Evolutionary conservation across 2,113 vertebrate genomes (phyloP).

Genomic region (Cephalopholis sonnerati): DNA sequence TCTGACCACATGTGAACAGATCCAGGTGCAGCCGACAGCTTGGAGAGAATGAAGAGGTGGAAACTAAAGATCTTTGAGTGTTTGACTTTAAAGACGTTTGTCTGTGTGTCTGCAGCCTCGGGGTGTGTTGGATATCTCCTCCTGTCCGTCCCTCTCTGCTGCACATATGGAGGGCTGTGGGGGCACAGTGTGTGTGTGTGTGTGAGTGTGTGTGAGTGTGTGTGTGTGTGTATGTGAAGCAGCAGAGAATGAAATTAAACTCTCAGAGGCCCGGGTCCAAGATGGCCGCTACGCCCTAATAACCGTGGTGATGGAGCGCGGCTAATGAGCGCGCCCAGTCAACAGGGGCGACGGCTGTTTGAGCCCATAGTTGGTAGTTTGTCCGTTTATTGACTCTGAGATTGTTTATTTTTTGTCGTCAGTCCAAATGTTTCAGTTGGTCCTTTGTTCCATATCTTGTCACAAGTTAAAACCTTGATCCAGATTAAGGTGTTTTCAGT

Average conservation of each 20-base stretch:
- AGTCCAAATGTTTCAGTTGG: not conserved
- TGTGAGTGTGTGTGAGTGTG: conserved; percentile 1
- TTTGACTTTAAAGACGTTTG: not conserved
- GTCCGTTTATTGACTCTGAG: no score
- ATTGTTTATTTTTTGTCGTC: not conserved
- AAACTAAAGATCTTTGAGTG: no score
- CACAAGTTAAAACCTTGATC: no score
- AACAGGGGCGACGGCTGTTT: not conserved
- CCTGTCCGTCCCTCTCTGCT: conserved; percentile 31
- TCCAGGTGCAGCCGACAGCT: not conserved
- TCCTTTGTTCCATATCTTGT: not conserved
- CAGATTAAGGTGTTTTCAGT: not conserved
- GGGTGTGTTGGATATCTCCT: conserved; percentile 40
- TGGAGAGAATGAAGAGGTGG: not conserved
- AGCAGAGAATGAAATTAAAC: conserved; percentile 61
- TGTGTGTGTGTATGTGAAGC: conserved; percentile 20
- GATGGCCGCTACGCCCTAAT: conserved; percentile 63
- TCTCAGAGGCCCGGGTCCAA: conserved; percentile 45
- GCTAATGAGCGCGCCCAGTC: conserved; percentile 32
- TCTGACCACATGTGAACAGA: no score
- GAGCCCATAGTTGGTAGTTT: not conserved
- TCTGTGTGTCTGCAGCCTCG: conserved; percentile 3
- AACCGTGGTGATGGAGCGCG: conserved; percentile 43
- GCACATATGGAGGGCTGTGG: conserved; percentile 43
- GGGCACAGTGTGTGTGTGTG: conserved; percentile 1